A percentile compares a stretch with the other conserved stretches of the same genome.
Conservation (phyloP, 1,140 invertebrate species). For the Drosophila takahashii region DNA sequence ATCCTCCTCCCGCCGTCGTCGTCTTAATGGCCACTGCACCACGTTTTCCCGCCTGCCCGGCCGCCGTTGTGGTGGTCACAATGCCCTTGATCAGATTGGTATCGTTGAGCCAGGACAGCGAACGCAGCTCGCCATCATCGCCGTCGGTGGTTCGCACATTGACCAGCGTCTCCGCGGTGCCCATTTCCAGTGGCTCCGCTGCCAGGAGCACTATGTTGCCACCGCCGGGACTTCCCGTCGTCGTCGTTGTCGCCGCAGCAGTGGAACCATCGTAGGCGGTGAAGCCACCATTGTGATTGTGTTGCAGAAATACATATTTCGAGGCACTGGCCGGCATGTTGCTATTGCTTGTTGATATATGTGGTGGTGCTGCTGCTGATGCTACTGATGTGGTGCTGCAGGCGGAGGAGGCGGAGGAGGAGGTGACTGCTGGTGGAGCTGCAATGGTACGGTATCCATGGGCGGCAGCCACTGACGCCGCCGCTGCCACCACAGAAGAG, state of each 20-base stretch:
- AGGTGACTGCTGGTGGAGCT: conserved; percentile 26
- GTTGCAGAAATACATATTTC: conserved; percentile 80
- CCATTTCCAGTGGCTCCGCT: conserved; percentile 72
- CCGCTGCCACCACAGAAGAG: conserved; percentile 22
- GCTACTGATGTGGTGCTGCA: conserved; percentile 34
- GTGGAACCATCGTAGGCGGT: conserved; percentile 64
- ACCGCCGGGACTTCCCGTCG: conserved; percentile 4
- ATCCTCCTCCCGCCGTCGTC: background rate
- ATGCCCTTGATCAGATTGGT: conserved; percentile 94
- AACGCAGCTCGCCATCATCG: conserved; percentile 94
- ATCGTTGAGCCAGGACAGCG: conserved; percentile 95
- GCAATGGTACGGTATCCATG: conserved; percentile 42
- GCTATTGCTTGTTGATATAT: conserved; percentile 32
- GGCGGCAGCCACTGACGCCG: conserved; percentile 13
- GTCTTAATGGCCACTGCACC: conserved; percentile 43
- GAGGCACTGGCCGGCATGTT: conserved; percentile 58
- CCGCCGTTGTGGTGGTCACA: conserved; percentile 50
- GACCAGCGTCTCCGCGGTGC: conserved; percentile 43
- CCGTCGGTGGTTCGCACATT: conserved; percentile 30
- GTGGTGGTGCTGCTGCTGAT: conserved; percentile 24
- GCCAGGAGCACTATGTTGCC: conserved; percentile 83
- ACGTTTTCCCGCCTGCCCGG: conserved; percentile 11
- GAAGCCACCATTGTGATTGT: conserved; percentile 61
- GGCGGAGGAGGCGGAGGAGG: background rate
- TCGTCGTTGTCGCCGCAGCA: conserved; percentile 19